phyloP scores from a whole-genome alignment of 2,113 vertebrate species.

The Corvus cornix region DNA sequence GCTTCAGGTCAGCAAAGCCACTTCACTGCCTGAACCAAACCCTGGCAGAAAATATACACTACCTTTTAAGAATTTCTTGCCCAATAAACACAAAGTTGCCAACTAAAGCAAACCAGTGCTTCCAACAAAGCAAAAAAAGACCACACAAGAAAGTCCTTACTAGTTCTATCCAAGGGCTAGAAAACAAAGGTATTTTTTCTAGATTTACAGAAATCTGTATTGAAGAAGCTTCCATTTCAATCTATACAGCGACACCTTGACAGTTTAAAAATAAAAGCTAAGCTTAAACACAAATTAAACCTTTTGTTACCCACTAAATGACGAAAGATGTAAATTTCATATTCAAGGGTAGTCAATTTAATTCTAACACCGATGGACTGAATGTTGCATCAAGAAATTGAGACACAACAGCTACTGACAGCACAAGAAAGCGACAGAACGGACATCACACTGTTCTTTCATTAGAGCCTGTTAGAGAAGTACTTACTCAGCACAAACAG shows the following conservation, averaged over 20 bases:
- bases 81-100: not conserved
- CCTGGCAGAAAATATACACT: not conserved
- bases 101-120: not conserved
- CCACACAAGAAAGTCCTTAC: not conserved
- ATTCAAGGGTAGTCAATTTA: not conserved
- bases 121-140: not conserved
- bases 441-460: not conserved
- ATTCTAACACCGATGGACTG: not conserved
- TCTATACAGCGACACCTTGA: not conserved
- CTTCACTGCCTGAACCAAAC: not conserved
- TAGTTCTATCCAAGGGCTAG: not conserved
- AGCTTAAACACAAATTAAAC: not conserved
- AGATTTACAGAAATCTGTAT: not conserved
- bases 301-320: not conserved
- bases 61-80: not conserved
- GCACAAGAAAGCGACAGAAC: not conserved
- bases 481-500: constrained; percentile 98
- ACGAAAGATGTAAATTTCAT: not conserved
- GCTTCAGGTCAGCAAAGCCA: not conserved
- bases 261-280: not conserved
- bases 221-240: not conserved
- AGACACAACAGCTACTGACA: not conserved
- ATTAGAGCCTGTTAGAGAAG: not conserved
- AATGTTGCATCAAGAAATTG: not conserved
- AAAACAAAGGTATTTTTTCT: not conserved